Evolutionary conservation across 64 coral and sea anemone species (phyloP), one percentile per base, ranked within the genome.

Genomic region (Stichodactyla helianthus): DNA sequence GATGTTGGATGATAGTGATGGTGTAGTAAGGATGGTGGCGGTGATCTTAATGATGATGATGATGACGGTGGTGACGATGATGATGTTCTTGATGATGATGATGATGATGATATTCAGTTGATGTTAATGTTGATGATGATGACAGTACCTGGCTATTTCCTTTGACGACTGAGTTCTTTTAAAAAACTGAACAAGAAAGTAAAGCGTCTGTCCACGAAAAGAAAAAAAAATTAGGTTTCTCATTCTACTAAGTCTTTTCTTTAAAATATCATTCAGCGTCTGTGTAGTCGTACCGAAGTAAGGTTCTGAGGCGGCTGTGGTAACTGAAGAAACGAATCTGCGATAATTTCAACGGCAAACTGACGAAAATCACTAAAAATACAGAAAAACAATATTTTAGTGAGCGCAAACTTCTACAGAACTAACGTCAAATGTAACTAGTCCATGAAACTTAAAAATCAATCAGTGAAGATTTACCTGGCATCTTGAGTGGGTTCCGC

Each of bases 301-400:
- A 98, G 84, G 18, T 94, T 92, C 58, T 71, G 57, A 2, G 92
- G 95, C 67, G 87, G 87, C 25, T 92, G 92, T 50, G 95, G 95
- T n/a, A 98, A 61, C 52, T 89, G 67, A 28, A 98, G 71, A 60
- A 86, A 94, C 53, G 80, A 82, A n/a, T 98, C 92, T 56, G 86
- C 68, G 54, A 98, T 94, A 65, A 92, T 89, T 57, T 92, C 90
- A 67, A 98, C 60, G n/a, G 86, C 59, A 63, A 94, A 98, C 52
- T 98, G 92, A 20, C 95, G 89, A 54, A 93, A 98, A 79, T 98
- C 92, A 56, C 95, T 98, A 55, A 15, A 70, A 79, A 70, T 84
- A 82, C 57, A 71, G 52, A 62, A 93, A 6, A 4, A 19, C 4
- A 74, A 74, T 4, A 11, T 26, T 27, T 22, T 5, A 23, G n/a